Evolutionary conservation across 2,113 vertebrate species (phyloP).

Genomic region (Spheniscus mendiculus): DNA sequence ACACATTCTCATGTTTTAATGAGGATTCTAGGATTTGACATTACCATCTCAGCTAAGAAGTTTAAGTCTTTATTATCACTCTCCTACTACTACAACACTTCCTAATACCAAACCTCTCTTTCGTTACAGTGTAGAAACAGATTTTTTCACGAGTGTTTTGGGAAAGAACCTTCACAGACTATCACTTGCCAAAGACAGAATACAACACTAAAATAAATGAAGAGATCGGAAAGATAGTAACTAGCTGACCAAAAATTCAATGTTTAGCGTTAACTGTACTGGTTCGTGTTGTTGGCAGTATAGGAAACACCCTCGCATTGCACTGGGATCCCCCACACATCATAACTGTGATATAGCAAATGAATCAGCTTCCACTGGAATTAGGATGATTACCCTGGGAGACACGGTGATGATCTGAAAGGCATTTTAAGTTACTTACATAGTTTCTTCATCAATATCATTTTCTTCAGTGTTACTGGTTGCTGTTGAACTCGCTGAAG

Average conservation of each 20-base stretch:
- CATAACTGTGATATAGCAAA: background rate
- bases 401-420: background rate
- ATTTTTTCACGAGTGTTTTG: background rate
- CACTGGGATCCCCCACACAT: background rate
- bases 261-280: background rate
- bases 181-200: slow-evolving; percentile 18
- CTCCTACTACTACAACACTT: background rate
- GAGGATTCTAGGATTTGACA: background rate
- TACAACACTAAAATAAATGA: background rate
- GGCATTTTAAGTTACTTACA: slow-evolving; percentile 77
- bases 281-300: background rate
- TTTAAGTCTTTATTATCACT: background rate
- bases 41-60: background rate
- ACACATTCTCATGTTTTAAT: background rate
- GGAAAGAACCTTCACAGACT: slow-evolving; percentile 8
- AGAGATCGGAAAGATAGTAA: background rate
- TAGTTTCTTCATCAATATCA: slow-evolving; percentile 98
- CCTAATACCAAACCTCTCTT: background rate
- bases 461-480: slow-evolving; percentile 99
- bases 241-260: background rate
- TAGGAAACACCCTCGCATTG: background rate
- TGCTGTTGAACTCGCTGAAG: slow-evolving; percentile 95
- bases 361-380: background rate
- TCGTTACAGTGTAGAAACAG: background rate
- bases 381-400: background rate